Conservation (phyloP, 2,797 vertebrate species). For the Xenopus petersii region DNA sequence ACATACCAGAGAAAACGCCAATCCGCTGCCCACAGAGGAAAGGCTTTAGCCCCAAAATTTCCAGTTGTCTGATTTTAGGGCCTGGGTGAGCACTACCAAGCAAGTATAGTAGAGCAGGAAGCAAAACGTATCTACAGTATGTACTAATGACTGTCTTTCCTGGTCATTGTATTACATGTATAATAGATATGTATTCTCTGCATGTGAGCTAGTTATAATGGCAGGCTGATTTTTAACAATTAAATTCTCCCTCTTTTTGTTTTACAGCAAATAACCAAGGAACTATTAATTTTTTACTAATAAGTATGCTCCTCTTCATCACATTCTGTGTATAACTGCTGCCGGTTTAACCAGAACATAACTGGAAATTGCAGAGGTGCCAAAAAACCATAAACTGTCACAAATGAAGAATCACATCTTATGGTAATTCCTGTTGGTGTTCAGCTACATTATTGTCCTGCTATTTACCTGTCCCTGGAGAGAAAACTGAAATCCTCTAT, state of each 20-base stretch:
- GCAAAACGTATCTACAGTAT: too few relatives aligned
- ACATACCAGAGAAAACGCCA: too few relatives aligned
- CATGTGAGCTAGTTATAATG: too few relatives aligned
- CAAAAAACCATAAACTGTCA: not conserved
- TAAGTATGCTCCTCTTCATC: constrained; percentile 36
- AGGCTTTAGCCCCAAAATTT: too few relatives aligned
- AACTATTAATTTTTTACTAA: constrained; percentile 43
- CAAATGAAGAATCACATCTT: not conserved
- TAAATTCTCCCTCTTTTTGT: not conserved
- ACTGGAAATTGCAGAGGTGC: constrained; percentile 31
- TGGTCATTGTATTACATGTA: too few relatives aligned
- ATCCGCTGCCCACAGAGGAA: too few relatives aligned
- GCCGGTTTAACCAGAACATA: constrained; percentile 8
- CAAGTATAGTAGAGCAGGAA: too few relatives aligned
- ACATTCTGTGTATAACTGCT: constrained; percentile 24
- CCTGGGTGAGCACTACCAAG: too few relatives aligned
- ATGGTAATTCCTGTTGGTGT: not conserved
- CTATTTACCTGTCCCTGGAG: not conserved
- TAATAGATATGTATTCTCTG: too few relatives aligned
- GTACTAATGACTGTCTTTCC: too few relatives aligned
- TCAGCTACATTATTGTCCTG: not conserved
- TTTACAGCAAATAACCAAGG: constrained; percentile 32
- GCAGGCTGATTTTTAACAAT: too few relatives aligned
- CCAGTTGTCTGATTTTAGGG: too few relatives aligned
- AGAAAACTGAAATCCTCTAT: constrained; percentile 1